Base-by-base conservation (phyloP, 1,140 invertebrate species). In the Gonioctena quinquepunctata region DNA sequence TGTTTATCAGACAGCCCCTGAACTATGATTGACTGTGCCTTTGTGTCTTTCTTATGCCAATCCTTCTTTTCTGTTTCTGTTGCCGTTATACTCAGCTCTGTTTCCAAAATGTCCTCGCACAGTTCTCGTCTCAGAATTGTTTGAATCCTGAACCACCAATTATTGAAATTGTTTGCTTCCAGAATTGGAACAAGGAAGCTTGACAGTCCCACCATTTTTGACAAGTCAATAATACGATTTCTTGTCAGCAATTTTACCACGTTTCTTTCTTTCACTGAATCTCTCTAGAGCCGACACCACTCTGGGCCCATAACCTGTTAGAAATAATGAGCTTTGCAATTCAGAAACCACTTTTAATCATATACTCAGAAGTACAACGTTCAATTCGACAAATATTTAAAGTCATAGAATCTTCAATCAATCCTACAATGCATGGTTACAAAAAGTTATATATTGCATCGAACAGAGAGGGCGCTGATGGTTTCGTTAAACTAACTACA, bases 1-100 rank as follows among this genome's bases (percentile, higher is more conserved):
- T 72, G 66, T 64, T 72, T 72, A 50, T 72, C 70, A 16, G 70
- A 69, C 13, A 66, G 22, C 22, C 68, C 68, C 48, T 72, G 68
- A 18, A 70, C 61, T 56, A 72, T 72, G 2, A 72, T 26, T 70
- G 68, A 70, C 27, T 72, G 67, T 4, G 71, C 61, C 19, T 61
- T 61, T 61, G 26, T 8, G 13, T 61, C 6, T 28, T 26, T 7
- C 18, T 61, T 1, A 16, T 19, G 22, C 59, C 59, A 61, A 7
- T 25, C 59, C 26, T 27, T 28, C 13, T 61, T 26, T 33, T 27
- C 23, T 22, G 57, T 11, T 60, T 23, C 8, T 54, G 11, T 60
- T 60, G 23, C 25, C 21, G 23, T 23, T 60, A 2, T 7, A 60
- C 23, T 60, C n/a, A 27, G 23, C 2, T 27, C 0, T 25, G 23